phyloP scores from a whole-genome alignment of 2,113 vertebrate species.

The Plestiodon gilberti region DNA sequence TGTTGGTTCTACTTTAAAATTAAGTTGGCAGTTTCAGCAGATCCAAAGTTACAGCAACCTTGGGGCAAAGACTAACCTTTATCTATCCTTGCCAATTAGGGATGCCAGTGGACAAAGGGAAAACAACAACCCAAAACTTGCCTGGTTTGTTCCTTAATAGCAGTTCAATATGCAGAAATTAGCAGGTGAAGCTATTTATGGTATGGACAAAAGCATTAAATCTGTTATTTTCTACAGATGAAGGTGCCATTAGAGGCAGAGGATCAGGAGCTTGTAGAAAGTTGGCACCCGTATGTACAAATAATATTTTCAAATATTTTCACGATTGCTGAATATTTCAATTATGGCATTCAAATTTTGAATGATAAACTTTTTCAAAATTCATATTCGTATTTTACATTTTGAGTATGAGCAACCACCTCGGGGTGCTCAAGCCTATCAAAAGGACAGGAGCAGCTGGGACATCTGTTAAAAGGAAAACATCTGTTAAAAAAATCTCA shows the following conservation, averaged over 20 bases:
- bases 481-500: background rate
- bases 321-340: background rate
- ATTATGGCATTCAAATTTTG: background rate
- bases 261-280: background rate
- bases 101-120: background rate
- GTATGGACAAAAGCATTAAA: background rate
- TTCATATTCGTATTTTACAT: background rate
- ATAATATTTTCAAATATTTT: background rate
- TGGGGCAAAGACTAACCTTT: background rate
- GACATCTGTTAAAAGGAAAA: background rate
- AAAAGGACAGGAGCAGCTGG: no score
- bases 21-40: background rate
- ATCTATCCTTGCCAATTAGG: background rate
- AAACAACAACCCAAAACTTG: background rate
- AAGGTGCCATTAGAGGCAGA: background rate
- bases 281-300: background rate
- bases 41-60: background rate
- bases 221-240: background rate
- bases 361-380: background rate
- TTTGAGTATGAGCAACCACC: no score
- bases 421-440: no score
- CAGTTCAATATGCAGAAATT: background rate
- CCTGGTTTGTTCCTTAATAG: background rate
- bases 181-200: background rate
- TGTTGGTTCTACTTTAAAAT: background rate